Percentiles rank a stretch among this genome's conserved stretches.
Conservation (phyloP, 1,140 invertebrate species). For the Arion vulgaris region DNA sequence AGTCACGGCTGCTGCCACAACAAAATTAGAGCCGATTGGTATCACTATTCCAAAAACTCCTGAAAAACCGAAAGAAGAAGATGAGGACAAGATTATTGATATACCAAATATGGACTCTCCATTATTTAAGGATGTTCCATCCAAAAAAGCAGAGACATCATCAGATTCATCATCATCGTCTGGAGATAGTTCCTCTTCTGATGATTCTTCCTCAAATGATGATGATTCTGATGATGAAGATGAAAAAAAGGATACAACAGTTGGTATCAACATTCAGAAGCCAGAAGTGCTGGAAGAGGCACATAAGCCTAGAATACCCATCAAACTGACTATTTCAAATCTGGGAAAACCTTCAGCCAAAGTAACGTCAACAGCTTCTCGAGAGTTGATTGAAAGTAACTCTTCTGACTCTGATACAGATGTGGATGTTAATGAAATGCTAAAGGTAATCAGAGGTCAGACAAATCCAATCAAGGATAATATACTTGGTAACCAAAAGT, state of each 20-base stretch:
- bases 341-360: slow-evolving; percentile 39
- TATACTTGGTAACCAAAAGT: not conserved
- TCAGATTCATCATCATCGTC: slow-evolving; percentile 32
- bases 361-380: slow-evolving; percentile 23
- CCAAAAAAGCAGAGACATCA: slow-evolving; percentile 27
- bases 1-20: not conserved
- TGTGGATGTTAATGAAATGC: slow-evolving; percentile 13
- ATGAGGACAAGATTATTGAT: slow-evolving; percentile 11
- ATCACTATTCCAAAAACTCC: slow-evolving; percentile 30
- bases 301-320: slow-evolving; percentile 25
- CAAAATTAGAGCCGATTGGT: slow-evolving; percentile 26
- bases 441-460: not conserved
- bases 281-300: not conserved
- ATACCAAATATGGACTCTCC: slow-evolving; percentile 38
- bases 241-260: slow-evolving; percentile 22
- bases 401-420: slow-evolving; percentile 38
- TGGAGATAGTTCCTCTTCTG: slow-evolving; percentile 14
- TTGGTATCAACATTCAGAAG: not conserved
- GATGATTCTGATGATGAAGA: slow-evolving; percentile 35
- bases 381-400: slow-evolving; percentile 32
- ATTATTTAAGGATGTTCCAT: slow-evolving; percentile 38
- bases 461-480: not conserved
- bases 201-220: slow-evolving; percentile 24
- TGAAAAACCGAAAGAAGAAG: slow-evolving; percentile 25
- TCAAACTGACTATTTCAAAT: slow-evolving; percentile 40